Conservation (phyloP, 2,797 vertebrate genomes). For the Microctenopoma steveboyesi region DNA sequence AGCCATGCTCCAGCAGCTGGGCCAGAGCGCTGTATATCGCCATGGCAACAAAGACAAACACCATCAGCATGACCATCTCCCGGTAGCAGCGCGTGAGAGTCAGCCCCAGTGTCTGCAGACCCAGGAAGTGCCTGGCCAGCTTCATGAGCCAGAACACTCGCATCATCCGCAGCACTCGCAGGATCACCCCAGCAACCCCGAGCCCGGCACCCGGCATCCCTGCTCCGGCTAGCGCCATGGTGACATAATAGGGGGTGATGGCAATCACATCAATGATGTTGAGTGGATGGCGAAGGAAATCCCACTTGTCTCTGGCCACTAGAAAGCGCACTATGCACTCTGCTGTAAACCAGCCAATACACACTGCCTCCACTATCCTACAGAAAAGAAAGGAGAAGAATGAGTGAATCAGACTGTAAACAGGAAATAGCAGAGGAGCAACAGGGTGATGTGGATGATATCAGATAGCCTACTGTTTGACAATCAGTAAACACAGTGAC, state of each 20-base stretch:
- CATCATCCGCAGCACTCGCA: constrained; percentile 98
- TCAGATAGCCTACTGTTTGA: constrained; percentile 30
- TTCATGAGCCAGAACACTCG: constrained; percentile 99
- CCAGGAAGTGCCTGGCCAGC: constrained; percentile 97
- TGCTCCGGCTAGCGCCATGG: constrained; percentile 92
- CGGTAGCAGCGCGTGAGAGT: constrained; percentile 96
- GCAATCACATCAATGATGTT: constrained; percentile 98
- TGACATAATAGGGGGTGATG: constrained; percentile 98
- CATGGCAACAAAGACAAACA: constrained; percentile 98
- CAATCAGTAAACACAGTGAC: constrained; percentile 26
- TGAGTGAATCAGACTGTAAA: constrained; percentile 45
- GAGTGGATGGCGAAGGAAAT: constrained; percentile 95
- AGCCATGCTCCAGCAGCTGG: constrained; percentile 95
- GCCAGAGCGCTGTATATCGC: constrained; percentile 99
- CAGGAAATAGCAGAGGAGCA: constrained; percentile 61
- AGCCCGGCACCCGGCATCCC: constrained; percentile 89
- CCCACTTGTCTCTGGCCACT: constrained; percentile 95
- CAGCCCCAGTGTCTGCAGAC: constrained; percentile 96
- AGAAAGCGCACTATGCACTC: constrained; percentile 98
- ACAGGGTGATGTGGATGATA: constrained; percentile 48
- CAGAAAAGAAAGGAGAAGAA: constrained; percentile 44
- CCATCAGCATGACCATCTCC: constrained; percentile 99
- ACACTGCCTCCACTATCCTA: constrained; percentile 99
- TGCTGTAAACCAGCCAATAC: constrained; percentile 99
- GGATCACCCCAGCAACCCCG: constrained; percentile 93